phyloP scores from a whole-genome alignment of 2,113 vertebrate genomes.

The Herpetotheres cachinnans region DNA sequence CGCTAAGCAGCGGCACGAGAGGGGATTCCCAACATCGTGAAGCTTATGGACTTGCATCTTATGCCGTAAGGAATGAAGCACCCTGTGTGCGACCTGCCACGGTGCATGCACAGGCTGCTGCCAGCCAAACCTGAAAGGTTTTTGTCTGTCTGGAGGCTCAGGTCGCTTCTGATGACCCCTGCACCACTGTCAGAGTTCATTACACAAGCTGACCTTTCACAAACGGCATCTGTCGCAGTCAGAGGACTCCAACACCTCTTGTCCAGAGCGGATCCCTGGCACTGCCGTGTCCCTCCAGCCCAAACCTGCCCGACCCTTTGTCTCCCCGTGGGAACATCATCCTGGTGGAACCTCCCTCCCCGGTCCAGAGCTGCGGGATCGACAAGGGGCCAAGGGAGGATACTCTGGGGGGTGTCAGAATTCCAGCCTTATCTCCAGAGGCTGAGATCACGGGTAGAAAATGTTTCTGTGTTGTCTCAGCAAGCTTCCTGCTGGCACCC shows the following conservation, averaged over 20 bases:
- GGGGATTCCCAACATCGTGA: accelerated
- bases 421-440: constrained; percentile 55
- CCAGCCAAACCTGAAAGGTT: background rate
- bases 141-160: background rate
- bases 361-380: background rate
- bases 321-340: background rate
- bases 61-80: background rate
- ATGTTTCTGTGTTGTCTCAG: constrained; percentile 37
- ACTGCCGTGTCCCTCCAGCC: background rate
- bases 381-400: background rate
- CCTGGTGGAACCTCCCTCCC: background rate
- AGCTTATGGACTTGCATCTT: background rate
- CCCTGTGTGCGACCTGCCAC: accelerated
- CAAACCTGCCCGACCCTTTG: background rate
- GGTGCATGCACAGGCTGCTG: background rate
- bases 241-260: background rate
- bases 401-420: background rate
- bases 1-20: accelerated
- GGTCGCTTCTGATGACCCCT: background rate
- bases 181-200: background rate
- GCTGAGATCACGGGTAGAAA: constrained; percentile 24
- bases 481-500: constrained; percentile 13
- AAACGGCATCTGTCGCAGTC: background rate
- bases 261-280: background rate
- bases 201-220: background rate